These are phyloP conservation scores for Daphoenositta chrysoptera DNA, from an alignment of 2,113 vertebrate species.

Conservation along the genomic window DNA sequence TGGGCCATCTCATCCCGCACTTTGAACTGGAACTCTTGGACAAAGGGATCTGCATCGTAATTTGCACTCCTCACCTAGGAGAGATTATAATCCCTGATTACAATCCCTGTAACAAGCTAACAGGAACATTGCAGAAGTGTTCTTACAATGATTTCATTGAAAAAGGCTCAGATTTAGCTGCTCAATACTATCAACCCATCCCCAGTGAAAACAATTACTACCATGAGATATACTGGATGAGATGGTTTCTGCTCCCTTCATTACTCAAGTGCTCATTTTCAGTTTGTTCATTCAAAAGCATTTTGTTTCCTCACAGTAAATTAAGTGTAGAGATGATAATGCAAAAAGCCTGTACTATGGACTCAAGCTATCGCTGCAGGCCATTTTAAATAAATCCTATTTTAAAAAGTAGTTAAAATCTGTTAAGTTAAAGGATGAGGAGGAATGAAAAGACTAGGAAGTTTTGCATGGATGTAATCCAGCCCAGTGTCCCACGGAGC, in stretches of 20 bases:
- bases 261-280: not conserved
- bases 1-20: constrained; percentile 99
- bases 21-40: constrained; percentile 98
- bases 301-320: not conserved
- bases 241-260: not conserved
- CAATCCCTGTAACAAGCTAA: not conserved
- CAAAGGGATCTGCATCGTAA: constrained; percentile 95
- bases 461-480: not conserved
- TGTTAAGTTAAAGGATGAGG: not conserved
- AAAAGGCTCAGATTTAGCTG: not conserved
- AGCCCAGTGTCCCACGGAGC: not conserved
- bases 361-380: accelerated
- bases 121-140: not conserved
- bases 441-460: not conserved
- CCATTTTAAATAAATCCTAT: not conserved
- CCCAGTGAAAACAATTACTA: not conserved
- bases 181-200: not conserved
- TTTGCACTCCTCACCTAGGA: constrained; percentile 95
- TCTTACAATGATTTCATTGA: not conserved
- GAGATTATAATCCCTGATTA: not conserved
- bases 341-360: not conserved
- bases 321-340: not conserved
- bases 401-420: not conserved
- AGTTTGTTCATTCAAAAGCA: not conserved
- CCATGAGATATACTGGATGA: not conserved